These are phyloP conservation scores for Calyptomena viridis DNA, from an alignment of 2,113 vertebrate species.

Conservation along the genomic window DNA sequence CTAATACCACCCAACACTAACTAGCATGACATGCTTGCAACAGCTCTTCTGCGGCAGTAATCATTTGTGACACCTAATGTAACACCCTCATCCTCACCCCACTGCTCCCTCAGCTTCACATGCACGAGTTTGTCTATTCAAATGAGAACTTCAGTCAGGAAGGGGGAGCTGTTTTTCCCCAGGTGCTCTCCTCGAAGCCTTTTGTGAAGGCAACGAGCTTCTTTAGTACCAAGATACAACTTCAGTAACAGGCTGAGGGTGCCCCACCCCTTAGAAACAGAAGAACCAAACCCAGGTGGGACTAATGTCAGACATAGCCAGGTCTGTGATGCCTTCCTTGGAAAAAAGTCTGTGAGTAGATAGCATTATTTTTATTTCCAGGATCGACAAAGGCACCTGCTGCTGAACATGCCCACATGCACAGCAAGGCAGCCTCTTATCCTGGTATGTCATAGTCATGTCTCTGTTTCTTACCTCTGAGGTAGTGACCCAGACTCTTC, in stretches of 20 bases:
- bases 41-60: background rate
- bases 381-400: background rate
- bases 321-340: background rate
- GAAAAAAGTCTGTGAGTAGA: background rate
- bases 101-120: background rate
- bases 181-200: background rate
- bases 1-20: background rate
- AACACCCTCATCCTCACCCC: fast-evolving
- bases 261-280: background rate
- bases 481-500: background rate
- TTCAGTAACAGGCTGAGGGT: background rate
- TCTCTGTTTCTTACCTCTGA: fast-evolving
- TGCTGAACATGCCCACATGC: too few species aligned
- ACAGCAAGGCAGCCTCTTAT: background rate
- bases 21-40: fast-evolving
- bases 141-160: background rate
- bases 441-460: fast-evolving
- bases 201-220: background rate
- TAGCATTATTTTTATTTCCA: background rate
- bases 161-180: background rate
- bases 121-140: background rate
- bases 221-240: background rate
- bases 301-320: fast-evolving
- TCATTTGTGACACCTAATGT: fast-evolving
- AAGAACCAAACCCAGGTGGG: background rate